Conservation (phyloP, 2,888 invertebrate species). For the Ceramica pisi region DNA sequence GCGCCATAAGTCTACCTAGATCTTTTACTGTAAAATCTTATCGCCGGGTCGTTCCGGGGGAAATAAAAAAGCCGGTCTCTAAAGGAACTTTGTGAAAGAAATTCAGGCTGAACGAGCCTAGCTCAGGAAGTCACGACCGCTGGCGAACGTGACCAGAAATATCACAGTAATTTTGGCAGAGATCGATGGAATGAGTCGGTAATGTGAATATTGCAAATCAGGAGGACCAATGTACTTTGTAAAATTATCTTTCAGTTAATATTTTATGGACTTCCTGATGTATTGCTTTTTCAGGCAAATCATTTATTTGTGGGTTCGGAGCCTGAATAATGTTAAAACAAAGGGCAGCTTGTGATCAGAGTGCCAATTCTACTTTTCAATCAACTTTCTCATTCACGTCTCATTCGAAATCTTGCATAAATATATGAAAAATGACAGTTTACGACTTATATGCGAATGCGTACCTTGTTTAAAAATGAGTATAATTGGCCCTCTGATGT, state of each 20-base stretch:
- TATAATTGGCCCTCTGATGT: no score
- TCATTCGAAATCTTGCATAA: no score
- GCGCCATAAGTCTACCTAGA: conserved; percentile 2
- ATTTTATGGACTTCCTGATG: neutral
- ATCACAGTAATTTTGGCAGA: conserved; percentile 13
- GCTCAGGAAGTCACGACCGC: conserved; percentile 40
- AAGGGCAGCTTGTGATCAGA: no score
- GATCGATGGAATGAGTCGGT: conserved; percentile 5
- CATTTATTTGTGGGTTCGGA: no score
- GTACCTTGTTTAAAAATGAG: no score
- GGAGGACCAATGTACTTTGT: neutral
- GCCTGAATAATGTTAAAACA: no score
- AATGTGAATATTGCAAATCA: neutral
- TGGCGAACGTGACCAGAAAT: conserved; percentile 47
- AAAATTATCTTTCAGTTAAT: neutral
- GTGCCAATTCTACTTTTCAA: no score
- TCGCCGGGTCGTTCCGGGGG: conserved; percentile 1
- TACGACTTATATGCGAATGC: no score
- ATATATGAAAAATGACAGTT: no score
- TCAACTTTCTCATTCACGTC: no score
- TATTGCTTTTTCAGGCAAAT: no score
- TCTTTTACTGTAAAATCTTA: conserved; percentile 29
- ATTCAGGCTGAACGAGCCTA: conserved; percentile 14
- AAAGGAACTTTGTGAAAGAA: conserved; percentile 37
- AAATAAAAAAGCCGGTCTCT: conserved; percentile 28